phyloP scores from a whole-genome alignment of 2,888 invertebrate species.

The Stenchaetothrips biformis region DNA sequence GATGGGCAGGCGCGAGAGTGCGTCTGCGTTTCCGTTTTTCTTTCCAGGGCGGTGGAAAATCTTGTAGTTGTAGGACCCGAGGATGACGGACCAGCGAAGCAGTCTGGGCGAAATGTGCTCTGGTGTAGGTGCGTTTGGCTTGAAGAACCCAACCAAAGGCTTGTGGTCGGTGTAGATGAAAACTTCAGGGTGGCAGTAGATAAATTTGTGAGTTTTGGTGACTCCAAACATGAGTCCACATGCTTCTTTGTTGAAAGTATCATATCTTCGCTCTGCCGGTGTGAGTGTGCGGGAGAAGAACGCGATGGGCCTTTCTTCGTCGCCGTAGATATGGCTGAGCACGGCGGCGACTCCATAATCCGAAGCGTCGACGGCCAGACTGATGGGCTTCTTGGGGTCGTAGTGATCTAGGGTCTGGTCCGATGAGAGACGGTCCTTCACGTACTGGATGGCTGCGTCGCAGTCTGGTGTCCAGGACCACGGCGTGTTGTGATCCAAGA shows the following conservation, averaged over 20 bases:
- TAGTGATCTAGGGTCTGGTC: slow-evolving; percentile 32
- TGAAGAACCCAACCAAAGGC: slow-evolving; percentile 27
- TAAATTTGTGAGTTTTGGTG: slow-evolving; percentile 42
- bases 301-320: slow-evolving; percentile 40
- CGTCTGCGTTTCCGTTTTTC: not conserved
- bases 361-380: slow-evolving; percentile 37
- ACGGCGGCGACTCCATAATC: slow-evolving; percentile 39
- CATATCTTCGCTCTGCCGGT: slow-evolving; percentile 38
- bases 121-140: not conserved
- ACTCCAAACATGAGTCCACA: slow-evolving; percentile 41
- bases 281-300: slow-evolving; percentile 40
- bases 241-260: slow-evolving; percentile 38
- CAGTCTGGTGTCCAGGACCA: slow-evolving; percentile 39
- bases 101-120: not conserved
- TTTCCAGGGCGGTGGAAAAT: slow-evolving; percentile 1
- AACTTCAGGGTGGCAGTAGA: slow-evolving; percentile 39
- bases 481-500: slow-evolving; percentile 36
- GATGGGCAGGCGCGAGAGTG: not conserved
- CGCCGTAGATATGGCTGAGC: slow-evolving; percentile 38
- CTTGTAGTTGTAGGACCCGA: slow-evolving; percentile 1
- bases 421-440: slow-evolving; percentile 36
- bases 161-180: slow-evolving; percentile 28
- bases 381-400: slow-evolving; percentile 32
- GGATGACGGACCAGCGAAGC: slow-evolving; percentile 4
- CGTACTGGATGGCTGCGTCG: slow-evolving; percentile 38